Base-by-base conservation (phyloP, 2,888 invertebrate species). In the Hydraecia micacea region DNA sequence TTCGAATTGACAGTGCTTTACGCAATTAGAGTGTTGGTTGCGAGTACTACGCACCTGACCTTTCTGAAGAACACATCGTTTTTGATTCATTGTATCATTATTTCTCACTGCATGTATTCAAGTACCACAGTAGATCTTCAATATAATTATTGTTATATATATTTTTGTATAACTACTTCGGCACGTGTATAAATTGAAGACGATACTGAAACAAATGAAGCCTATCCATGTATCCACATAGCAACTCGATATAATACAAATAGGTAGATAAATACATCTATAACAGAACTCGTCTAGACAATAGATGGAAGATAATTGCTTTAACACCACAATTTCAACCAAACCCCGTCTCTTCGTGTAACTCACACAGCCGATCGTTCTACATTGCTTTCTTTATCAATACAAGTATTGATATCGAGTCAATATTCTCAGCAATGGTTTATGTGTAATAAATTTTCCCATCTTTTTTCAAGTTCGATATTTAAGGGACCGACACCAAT, bases 231-330 rank as follows among this genome's bases (percentile, higher is more conserved):
- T 55, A 65, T 46, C 58, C 52, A 78, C 69, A 71, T 76, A 75
- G 71, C 65, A 79, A 82, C 77, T 79, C 60, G 36, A 77, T 74
- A 72, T 68, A 62, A 75, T 32, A 58, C n/a, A 58, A n/a, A n/a
- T 58, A n/a, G 11, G n/a, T 58, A 58, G 55, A 5, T 58, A n/a
- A 5, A 11, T n/a, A 79, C 73, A 79, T 72, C 32, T 68, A 75
- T 79, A 80, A n/a, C n/a, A n/a, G n/a, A n/a, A 73, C 76, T 46
- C 83, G 91, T 92, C 92, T 91, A 91, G 91, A 93, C 93, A 91
- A 91, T 90, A 88, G 86, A 91, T 85, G 82, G 85, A 77, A 82
- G 80, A 87, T 93, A 92, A 93, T 92, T 92, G 89, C 89, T 89
- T 89, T 91, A 91, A 90, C 90, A 90, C 89, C 85, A 87, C 79